Evolutionary conservation across 2,797 vertebrate genomes (phyloP).

Genomic region (Lindbergichthys nudifrons): DNA sequence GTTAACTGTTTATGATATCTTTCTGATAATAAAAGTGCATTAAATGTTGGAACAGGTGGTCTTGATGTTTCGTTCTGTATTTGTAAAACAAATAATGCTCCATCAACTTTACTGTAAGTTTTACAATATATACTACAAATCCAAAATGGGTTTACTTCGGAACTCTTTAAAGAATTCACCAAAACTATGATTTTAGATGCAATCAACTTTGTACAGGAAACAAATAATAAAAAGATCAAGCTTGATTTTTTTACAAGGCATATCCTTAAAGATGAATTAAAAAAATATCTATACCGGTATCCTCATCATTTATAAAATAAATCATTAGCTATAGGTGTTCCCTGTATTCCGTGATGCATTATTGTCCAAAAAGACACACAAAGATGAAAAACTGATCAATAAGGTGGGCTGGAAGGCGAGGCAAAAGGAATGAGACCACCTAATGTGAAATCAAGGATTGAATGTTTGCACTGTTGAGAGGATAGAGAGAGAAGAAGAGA

Average conservation of each 20-base stretch:
- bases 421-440: slow-evolving; percentile 50
- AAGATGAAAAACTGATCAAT: slow-evolving; percentile 48
- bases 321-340: neutral
- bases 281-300: neutral
- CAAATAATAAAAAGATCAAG: neutral
- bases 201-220: neutral
- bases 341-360: slow-evolving; percentile 12
- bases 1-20: slow-evolving; percentile 11
- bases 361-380: slow-evolving; percentile 34
- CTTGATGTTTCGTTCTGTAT: neutral
- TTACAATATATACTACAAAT: neutral
- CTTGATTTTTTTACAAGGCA: neutral
- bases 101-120: neutral
- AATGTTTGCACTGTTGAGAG: slow-evolving; percentile 52
- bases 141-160: neutral
- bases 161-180: neutral
- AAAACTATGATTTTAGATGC: neutral
- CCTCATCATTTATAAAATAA: slow-evolving; percentile 8
- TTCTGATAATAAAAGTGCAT: neutral
- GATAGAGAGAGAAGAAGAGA: slow-evolving; percentile 45
- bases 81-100: neutral
- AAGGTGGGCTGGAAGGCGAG: slow-evolving; percentile 34
- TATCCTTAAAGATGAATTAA: neutral
- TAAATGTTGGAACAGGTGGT: neutral
- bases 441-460: slow-evolving; percentile 45